Percentiles rank a stretch among this genome's conserved stretches.
Evolutionary conservation across 2,888 invertebrate species (phyloP).

Genomic region (Apamea epomidion): DNA sequence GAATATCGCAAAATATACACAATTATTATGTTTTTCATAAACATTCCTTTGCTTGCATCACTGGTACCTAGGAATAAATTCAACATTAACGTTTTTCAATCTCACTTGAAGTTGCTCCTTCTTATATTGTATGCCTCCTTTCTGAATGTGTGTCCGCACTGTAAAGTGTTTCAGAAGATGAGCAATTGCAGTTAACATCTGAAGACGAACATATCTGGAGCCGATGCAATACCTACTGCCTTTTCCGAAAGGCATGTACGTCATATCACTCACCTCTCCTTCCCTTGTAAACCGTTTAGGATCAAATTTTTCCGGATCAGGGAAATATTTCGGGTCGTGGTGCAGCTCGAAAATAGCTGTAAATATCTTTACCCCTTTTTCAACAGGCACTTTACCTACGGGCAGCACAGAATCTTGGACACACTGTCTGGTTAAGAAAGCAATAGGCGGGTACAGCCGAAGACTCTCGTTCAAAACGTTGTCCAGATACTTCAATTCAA

Average conservation of each 20-base stretch:
- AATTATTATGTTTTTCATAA: not conserved
- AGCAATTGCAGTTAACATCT: slow-evolving; percentile 72
- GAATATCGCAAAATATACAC: not conserved
- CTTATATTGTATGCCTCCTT: slow-evolving; percentile 70
- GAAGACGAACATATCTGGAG: slow-evolving; percentile 75
- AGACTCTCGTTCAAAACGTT: slow-evolving; percentile 75
- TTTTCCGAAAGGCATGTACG: slow-evolving; percentile 85
- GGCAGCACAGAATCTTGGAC: slow-evolving; percentile 75
- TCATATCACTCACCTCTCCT: slow-evolving; percentile 68
- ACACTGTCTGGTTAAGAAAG: slow-evolving; percentile 73
- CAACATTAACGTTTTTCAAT: slow-evolving; percentile 72
- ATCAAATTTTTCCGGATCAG: slow-evolving; percentile 83
- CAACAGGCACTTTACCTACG: slow-evolving; percentile 76
- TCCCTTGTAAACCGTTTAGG: slow-evolving; percentile 81
- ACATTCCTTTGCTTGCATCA: slow-evolving; percentile 1
- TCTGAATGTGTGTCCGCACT: slow-evolving; percentile 66
- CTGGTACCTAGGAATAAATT: slow-evolving; percentile 66
- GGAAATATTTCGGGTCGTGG: slow-evolving; percentile 82
- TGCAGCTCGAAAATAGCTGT: slow-evolving; percentile 80
- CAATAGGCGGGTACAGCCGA: slow-evolving; percentile 79
- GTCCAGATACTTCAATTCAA: slow-evolving; percentile 77
- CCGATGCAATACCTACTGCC: slow-evolving; percentile 86
- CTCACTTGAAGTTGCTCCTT: slow-evolving; percentile 75
- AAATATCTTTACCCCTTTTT: slow-evolving; percentile 76
- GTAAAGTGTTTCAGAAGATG: slow-evolving; percentile 73